Evolutionary conservation across 2,888 invertebrate species (phyloP).

Genomic region (Eristalinus aeneus): DNA sequence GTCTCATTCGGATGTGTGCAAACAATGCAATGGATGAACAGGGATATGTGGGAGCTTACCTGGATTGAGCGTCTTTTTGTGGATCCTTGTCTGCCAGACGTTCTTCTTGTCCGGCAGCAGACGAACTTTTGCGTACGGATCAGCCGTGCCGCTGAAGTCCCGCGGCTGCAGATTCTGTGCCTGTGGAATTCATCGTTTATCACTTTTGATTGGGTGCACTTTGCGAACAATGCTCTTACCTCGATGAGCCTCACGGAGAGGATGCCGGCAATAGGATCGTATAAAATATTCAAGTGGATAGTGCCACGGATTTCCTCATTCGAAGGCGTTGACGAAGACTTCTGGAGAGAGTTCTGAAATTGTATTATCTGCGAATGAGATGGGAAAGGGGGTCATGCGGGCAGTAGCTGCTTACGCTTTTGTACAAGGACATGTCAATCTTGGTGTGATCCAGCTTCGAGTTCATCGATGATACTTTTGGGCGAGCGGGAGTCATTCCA

Average conservation of each 20-base stretch:
- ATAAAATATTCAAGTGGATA: slow-evolving; percentile 84
- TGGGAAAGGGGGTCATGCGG: background rate
- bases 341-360: slow-evolving; percentile 77
- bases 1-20: background rate
- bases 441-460: slow-evolving; percentile 85
- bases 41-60: slow-evolving; percentile 77
- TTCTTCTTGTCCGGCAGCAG: slow-evolving; percentile 84
- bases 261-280: slow-evolving; percentile 84
- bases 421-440: slow-evolving; percentile 83
- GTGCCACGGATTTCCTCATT: slow-evolving; percentile 83
- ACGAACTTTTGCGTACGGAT: slow-evolving; percentile 86
- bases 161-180: slow-evolving; percentile 83
- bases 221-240: slow-evolving; percentile 77
- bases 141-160: slow-evolving; percentile 84
- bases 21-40: slow-evolving; percentile 9
- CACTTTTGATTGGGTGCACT: background rate
- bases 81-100: slow-evolving; percentile 84
- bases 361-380: background rate
- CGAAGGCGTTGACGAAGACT: slow-evolving; percentile 75
- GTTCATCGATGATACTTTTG: slow-evolving; percentile 83
- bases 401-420: slow-evolving; percentile 79
- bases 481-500: slow-evolving; percentile 81
- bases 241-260: slow-evolving; percentile 85
- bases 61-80: slow-evolving; percentile 85
- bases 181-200: slow-evolving; percentile 73